A percentile compares a stretch with the other conserved stretches of the same genome.
These are phyloP conservation scores for Nomada lathburiana DNA, from an alignment of 2,888 invertebrate genomes.

Conservation along the genomic window DNA sequence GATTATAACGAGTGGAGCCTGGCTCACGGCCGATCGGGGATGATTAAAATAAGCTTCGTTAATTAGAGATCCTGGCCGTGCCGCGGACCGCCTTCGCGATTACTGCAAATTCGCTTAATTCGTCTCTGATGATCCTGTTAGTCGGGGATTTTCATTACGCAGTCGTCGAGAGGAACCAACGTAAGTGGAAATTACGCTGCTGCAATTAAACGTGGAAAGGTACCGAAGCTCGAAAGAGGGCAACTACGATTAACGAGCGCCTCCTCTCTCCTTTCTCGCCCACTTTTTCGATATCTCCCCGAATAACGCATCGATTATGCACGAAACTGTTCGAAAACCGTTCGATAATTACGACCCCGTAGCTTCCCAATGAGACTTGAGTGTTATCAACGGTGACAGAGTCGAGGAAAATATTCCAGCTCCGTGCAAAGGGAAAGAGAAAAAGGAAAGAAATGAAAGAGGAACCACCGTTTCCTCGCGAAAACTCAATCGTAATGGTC, in stretches of 20 bases:
- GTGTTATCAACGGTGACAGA: neutral
- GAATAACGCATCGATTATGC: neutral
- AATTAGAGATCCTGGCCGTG: conserved; percentile 67
- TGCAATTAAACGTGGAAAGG: conserved; percentile 49
- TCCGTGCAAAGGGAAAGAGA: neutral
- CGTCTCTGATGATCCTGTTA: conserved; percentile 56
- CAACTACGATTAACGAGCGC: conserved; percentile 27
- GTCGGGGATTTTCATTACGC: conserved; percentile 47
- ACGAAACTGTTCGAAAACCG: neutral
- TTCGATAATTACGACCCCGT: conserved; percentile 6
- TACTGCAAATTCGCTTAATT: conserved; percentile 57
- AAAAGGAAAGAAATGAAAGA: neutral
- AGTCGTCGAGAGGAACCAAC: neutral
- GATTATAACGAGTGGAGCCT: conserved; percentile 69
- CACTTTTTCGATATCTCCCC: neutral
- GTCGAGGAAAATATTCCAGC: conserved; percentile 29
- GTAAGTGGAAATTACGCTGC: conserved; percentile 38
- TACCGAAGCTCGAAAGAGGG: neutral
- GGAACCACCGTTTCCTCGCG: conserved; percentile 67
- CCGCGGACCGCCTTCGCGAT: conserved; percentile 37
- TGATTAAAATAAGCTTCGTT: conserved; percentile 79
- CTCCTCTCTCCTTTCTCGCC: no score
- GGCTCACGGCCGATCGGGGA: conserved; percentile 73
- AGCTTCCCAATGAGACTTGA: conserved; percentile 1
- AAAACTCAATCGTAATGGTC: conserved; percentile 80